Base-by-base conservation (phyloP, 2,888 invertebrate species). In the Plutella xylostella region DNA sequence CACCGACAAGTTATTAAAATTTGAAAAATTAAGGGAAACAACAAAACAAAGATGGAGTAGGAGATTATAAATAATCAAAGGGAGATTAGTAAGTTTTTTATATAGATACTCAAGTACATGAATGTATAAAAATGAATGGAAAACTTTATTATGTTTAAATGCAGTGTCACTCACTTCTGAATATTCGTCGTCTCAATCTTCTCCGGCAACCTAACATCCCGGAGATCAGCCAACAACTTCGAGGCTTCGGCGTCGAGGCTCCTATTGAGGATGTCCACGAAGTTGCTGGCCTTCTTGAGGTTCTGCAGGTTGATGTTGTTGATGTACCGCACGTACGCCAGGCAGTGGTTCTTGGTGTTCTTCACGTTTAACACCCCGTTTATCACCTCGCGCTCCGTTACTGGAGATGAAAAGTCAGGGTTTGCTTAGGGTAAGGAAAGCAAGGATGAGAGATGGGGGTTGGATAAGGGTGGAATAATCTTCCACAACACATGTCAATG, bases 221-320 rank as follows among this genome's bases (percentile, higher is more conserved):
- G 85, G 5, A 98, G 75, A 72, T 95, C 94, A 6, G 92, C 93
- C 31, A 98, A 68, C 7, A 98, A 82, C 63, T 94, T 94, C 0
- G 94, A 91, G 0, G 98, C 96, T 69, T 98, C 98, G 0, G 92
- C 91, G 65, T 98, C 98, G 55, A 98, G 87, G 64, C 94, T 93
- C 52, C 96, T 85, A 72, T 95, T 95, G 25, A 93, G 89, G 49
- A 98, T 96, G 70, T 99, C 98, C 45, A 99, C 91, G 67, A 97
- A 99, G 45, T 97, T 90, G 46, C 95, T 92, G 14, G 98, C 97
- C 62, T 96, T 95, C 68, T 95, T 92, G 52, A 97, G 76, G 73
- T 98, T 96, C 71, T 97, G 96, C 28, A 97, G 86, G 71, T 98
- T 98, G 48, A 99, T 98, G 68, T 98, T 97, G 77, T 97, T 96